These are phyloP conservation scores for Pseudanteris insignis DNA, from an alignment of 2,888 invertebrate genomes.

Conservation along the genomic window DNA sequence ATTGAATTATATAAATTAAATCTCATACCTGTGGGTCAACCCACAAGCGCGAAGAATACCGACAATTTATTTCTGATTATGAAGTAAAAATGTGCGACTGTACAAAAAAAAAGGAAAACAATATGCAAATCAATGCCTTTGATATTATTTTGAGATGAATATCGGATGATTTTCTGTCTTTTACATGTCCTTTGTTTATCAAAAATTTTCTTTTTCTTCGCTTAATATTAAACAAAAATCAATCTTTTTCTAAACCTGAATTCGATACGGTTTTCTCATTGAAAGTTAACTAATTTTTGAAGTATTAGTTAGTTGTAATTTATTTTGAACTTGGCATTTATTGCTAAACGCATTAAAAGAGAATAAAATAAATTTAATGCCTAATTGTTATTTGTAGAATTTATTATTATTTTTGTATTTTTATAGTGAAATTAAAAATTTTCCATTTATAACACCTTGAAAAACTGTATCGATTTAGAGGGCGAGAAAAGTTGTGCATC, in stretches of 20 bases:
- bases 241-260: not conserved
- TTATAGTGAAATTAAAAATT: not conserved
- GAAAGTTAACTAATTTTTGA: not conserved
- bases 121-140: slow-evolving; percentile 40
- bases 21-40: slow-evolving; percentile 16
- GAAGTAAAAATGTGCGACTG: slow-evolving; percentile 35
- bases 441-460: slow-evolving; percentile 7
- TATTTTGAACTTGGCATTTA: too few relatives aligned
- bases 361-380: too few relatives aligned
- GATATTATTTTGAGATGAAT: slow-evolving; percentile 39
- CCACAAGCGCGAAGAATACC: slow-evolving; percentile 18
- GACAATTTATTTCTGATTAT: slow-evolving; percentile 38
- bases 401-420: slow-evolving; percentile 9
- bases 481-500: slow-evolving; percentile 21
- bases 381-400: too few relatives aligned
- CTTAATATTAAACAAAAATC: too few relatives aligned
- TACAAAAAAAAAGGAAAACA: slow-evolving; percentile 27
- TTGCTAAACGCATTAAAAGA: too few relatives aligned
- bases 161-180: slow-evolving; percentile 30
- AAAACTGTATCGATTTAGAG: slow-evolving; percentile 21
- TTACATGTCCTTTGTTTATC: slow-evolving; percentile 6
- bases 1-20: too few relatives aligned
- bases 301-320: too few relatives aligned
- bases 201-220: not conserved
- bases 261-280: slow-evolving; percentile 24